Percentiles rank a stretch among this genome's conserved stretches.
Evolutionary conservation across 2,888 invertebrate genomes (phyloP).

Genomic region (Eurytoma californica): DNA sequence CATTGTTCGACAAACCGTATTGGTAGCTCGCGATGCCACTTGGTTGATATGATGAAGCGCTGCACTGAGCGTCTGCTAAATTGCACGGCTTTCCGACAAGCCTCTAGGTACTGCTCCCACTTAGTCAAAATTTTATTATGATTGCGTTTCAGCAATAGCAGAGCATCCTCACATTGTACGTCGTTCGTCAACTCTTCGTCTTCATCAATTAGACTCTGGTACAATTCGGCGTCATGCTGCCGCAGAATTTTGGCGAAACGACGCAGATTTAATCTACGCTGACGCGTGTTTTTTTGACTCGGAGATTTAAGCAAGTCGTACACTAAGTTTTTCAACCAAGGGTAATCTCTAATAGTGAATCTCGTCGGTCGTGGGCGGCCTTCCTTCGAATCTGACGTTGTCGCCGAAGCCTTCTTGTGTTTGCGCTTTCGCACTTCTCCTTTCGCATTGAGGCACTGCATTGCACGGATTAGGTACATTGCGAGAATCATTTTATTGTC

Average conservation of each 20-base stretch:
- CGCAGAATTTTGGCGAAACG: not conserved
- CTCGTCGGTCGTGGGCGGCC: not conserved
- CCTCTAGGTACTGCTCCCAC: slow-evolving; percentile 44
- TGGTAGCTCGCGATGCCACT: slow-evolving; percentile 68
- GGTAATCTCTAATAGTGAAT: slow-evolving; percentile 13
- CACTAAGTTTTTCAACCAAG: slow-evolving; percentile 29
- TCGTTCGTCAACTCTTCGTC: slow-evolving; percentile 23
- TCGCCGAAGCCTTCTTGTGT: not conserved
- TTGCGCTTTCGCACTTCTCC: not conserved
- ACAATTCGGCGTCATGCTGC: slow-evolving; percentile 19
- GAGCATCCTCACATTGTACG: slow-evolving; percentile 9
- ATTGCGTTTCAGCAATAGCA: slow-evolving; percentile 8
- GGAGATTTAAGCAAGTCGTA: slow-evolving; percentile 2
- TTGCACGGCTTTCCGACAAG: slow-evolving; percentile 2
- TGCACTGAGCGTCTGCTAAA: not conserved
- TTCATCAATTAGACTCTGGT: slow-evolving; percentile 34
- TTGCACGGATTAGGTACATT: slow-evolving; percentile 1
- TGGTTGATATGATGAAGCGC: slow-evolving; percentile 59
- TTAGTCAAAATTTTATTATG: slow-evolving; percentile 28
- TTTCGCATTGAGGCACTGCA: slow-evolving; percentile 14
- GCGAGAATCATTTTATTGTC: not conserved
- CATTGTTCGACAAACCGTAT: slow-evolving; percentile 59
- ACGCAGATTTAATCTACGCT: too few species aligned
- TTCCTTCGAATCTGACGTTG: not conserved
- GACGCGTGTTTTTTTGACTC: not conserved